Base-by-base conservation (phyloP, 2,888 invertebrate genomes). In the Cryptocephalus primarius region DNA sequence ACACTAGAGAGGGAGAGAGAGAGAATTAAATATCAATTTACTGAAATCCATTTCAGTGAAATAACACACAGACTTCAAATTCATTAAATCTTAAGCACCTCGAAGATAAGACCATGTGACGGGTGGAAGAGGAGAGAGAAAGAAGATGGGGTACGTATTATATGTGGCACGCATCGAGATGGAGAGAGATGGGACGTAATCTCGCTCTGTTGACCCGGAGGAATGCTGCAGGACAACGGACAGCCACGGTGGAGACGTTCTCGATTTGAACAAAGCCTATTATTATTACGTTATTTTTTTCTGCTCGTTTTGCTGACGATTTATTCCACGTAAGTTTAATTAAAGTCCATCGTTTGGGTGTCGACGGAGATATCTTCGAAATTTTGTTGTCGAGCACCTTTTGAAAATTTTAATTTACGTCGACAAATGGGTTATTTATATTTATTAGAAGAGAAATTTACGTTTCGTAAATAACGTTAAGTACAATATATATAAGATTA, bases 21-120 rank as follows among this genome's bases (percentile, higher is more conserved):
- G 53, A 56, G 59, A 63, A 63, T 63, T 62, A 62, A 61, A 63
- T 63, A 61, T 62, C 63, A 63, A 62, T 63, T 62, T 63, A 62
- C 61, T 61, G 60, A 60, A 61, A 61, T 59, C 57, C 60, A 56
- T 60, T 60, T 60, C 58, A 60, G 56, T 59, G 54, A 56, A 62
- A 60, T 59, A 60, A 60, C 60, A 60, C 55, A 53, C 55, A 57
- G 58, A 58, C 59, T 58, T 60, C 59, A 61, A 61, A 61, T 63
- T 63, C 62, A 63, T 63, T 62, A 63, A 61, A 60, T 60, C 62
- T 61, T 59, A 61, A 63, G 61, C 60, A 58, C 60, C 56, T 59
- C 43, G 43, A 46, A 58, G 60, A 63, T 61, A 62, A 62, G 59
- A 56, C 55, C 54, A 55, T 57, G 62, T 60, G 60, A 64, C 62